Evolutionary conservation across 2,888 invertebrate genomes (phyloP).

Genomic region (Caradrina kadenii): DNA sequence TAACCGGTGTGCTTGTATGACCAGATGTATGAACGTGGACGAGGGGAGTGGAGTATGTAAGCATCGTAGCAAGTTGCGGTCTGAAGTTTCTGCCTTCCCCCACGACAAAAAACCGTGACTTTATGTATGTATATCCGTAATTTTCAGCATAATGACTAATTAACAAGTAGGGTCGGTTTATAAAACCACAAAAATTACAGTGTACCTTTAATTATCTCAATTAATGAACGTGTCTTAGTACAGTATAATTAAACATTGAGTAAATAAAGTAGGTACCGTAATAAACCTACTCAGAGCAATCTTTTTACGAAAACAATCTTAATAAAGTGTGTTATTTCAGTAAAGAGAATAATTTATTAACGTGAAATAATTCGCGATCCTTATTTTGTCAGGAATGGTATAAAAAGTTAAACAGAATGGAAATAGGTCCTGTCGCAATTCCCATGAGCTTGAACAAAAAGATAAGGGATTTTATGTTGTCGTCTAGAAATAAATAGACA

Average conservation of each 20-base stretch:
- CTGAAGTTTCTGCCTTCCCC: too few species aligned
- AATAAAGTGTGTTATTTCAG: conserved; percentile 42
- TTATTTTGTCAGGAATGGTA: background rate
- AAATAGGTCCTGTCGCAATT: conserved; percentile 5
- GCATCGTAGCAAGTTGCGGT: too few species aligned
- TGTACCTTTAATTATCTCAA: conserved; percentile 8
- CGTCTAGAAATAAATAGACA: background rate
- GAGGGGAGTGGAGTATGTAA: too few species aligned
- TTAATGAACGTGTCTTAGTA: conserved; percentile 20
- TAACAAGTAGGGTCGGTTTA: conserved; percentile 8
- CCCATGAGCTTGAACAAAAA: conserved; percentile 5
- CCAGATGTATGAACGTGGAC: too few species aligned
- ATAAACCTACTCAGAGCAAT: conserved; percentile 10
- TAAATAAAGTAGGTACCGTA: background rate
- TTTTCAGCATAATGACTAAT: conserved; percentile 17
- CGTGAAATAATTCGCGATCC: conserved; percentile 31
- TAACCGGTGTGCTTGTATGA: too few species aligned
- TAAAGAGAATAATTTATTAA: conserved; percentile 35
- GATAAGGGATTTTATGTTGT: conserved; percentile 4
- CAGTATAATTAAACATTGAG: conserved; percentile 35
- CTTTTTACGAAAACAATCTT: conserved; percentile 68
- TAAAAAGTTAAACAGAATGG: conserved; percentile 16
- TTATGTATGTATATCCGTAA: background rate
- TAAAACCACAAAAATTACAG: conserved; percentile 32
- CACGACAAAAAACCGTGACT: too few species aligned